phyloP scores from a whole-genome alignment of 2,888 invertebrate species.

The Platerodrilus igneus region DNA sequence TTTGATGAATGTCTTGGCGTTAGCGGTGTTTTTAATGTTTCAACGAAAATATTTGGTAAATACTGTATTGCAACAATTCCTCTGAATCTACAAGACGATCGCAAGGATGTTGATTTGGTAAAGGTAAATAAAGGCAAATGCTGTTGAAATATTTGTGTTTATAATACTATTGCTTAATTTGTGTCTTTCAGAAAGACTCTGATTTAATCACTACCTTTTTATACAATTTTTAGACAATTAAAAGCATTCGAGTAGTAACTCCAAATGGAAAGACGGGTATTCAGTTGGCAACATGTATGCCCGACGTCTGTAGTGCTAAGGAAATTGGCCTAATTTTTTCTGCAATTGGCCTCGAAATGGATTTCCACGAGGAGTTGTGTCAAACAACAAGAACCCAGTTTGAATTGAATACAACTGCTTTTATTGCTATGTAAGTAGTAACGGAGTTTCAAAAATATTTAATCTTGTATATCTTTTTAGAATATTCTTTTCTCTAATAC shows the following conservation, averaged over 20 bases:
- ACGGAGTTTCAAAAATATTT: too few relatives aligned
- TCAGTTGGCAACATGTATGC: constrained; percentile 16
- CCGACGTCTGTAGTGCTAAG: constrained; percentile 11
- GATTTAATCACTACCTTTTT: neutral
- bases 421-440: constrained; percentile 9
- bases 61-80: constrained; percentile 22
- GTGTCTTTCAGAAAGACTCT: too few relatives aligned
- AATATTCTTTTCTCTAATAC: constrained; percentile 11
- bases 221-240: neutral
- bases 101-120: too few relatives aligned
- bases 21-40: neutral
- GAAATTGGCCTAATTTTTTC: constrained; percentile 5
- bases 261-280: neutral
- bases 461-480: neutral
- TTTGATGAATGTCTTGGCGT: constrained; percentile 18
- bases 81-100: constrained; percentile 4
- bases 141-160: too few relatives aligned
- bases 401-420: constrained; percentile 8
- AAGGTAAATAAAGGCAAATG: too few relatives aligned
- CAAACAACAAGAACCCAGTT: constrained; percentile 2
- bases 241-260: neutral
- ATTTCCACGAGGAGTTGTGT: neutral
- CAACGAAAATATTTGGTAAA: constrained; percentile 15
- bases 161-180: too few relatives aligned
- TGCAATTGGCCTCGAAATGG: neutral